Conservation (phyloP, 2,888 invertebrate genomes). For the Cremastobaeus sp. region DNA sequence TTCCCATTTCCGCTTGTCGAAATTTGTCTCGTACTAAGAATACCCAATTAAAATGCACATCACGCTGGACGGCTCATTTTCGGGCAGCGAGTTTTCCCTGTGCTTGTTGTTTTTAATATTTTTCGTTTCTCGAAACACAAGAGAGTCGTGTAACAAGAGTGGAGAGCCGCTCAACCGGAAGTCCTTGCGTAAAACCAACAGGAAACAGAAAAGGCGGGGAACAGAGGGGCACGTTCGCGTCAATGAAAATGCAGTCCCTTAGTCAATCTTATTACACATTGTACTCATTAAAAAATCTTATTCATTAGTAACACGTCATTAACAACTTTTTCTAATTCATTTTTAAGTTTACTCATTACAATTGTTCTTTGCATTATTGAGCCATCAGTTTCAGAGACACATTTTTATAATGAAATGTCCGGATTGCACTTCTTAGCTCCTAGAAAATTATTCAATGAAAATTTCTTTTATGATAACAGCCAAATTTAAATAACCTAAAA, state of each 20-base stretch:
- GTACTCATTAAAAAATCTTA: conserved; percentile 52
- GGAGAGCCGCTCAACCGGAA: conserved; percentile 60
- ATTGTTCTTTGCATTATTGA: no score
- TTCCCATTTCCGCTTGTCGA: no score
- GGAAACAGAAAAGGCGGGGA: conserved; percentile 54
- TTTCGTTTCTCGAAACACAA: conserved; percentile 58
- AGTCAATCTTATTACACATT: conserved; percentile 60
- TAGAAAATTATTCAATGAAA: no score
- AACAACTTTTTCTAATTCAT: conserved; percentile 26
- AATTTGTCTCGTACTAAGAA: no score
- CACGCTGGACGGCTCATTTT: conserved; percentile 14
- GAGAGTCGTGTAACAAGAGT: conserved; percentile 60
- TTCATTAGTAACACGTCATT: conserved; percentile 44
- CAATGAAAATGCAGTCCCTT: conserved; percentile 59
- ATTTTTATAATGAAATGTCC: no score
- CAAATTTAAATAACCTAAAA: no score
- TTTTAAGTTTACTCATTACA: conserved; percentile 18
- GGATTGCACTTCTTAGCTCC: no score
- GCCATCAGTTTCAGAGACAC: no score
- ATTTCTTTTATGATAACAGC: no score
- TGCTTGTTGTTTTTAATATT: conserved; percentile 41
- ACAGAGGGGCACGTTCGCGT: conserved; percentile 40
- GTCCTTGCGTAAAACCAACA: conserved; percentile 63
- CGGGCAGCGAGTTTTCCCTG: conserved; percentile 39
- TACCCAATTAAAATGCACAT: conserved; percentile 31